Conservation (phyloP, 1,140 invertebrate species). For the Globodera ellingtonae region DNA sequence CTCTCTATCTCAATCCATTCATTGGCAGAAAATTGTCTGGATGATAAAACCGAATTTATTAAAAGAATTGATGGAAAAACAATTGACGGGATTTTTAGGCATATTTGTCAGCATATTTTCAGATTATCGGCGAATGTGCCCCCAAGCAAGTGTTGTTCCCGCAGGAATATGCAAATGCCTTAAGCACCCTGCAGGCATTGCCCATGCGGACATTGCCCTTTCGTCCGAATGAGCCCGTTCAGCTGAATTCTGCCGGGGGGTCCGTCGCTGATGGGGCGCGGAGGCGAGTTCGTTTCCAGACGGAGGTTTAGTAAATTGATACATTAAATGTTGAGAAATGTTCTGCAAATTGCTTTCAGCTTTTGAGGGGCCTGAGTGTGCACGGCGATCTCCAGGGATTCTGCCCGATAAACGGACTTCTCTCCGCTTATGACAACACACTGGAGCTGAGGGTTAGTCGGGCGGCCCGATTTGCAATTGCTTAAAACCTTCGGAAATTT, state of each 20-base stretch:
- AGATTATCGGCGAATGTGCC: slow-evolving; percentile 21
- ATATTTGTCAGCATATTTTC: neutral
- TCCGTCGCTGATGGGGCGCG: neutral
- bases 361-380: slow-evolving; percentile 32
- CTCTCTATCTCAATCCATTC: neutral
- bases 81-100: neutral
- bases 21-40: neutral
- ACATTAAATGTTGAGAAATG: slow-evolving; percentile 25
- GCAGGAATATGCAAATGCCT: slow-evolving; percentile 16
- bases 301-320: slow-evolving; percentile 34
- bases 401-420: slow-evolving; percentile 35
- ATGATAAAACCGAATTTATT: neutral
- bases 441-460: slow-evolving; percentile 36
- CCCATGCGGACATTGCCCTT: neutral
- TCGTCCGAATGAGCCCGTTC: slow-evolving; percentile 11
- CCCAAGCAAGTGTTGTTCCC: slow-evolving; percentile 18
- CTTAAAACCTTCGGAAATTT: neutral
- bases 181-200: slow-evolving; percentile 16
- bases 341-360: slow-evolving; percentile 29
- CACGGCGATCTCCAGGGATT: slow-evolving; percentile 32
- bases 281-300: neutral
- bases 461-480: neutral
- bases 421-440: slow-evolving; percentile 51
- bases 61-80: neutral
- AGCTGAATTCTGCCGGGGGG: neutral